These are phyloP conservation scores for Odocoileus hemionus DNA, from an alignment of 2,113 vertebrate species.

Conservation along the genomic window DNA sequence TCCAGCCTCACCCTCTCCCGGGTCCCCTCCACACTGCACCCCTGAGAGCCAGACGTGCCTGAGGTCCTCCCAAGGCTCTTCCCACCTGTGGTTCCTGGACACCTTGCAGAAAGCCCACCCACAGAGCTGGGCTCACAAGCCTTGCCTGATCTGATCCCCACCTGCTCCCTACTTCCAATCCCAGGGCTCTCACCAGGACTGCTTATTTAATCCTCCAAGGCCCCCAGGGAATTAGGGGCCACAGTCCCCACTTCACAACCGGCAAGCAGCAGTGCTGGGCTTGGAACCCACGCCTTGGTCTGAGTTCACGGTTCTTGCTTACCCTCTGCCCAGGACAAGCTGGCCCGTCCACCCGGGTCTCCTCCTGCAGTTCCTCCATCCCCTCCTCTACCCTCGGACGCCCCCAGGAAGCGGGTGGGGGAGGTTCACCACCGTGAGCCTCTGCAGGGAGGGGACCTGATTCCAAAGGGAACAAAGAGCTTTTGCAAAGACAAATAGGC, in stretches of 20 bases:
- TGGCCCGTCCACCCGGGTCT: rapidly evolving
- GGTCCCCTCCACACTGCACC: background rate
- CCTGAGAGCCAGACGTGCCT: background rate
- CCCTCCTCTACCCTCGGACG: background rate
- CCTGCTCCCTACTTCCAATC: background rate
- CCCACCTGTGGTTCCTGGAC: background rate
- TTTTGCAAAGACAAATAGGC: background rate
- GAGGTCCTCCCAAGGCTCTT: rapidly evolving
- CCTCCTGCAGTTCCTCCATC: background rate
- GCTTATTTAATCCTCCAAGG: background rate
- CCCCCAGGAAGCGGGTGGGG: rapidly evolving
- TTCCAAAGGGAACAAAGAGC: background rate
- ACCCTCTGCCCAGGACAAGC: background rate
- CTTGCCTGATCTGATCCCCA: background rate
- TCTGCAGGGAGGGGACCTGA: background rate
- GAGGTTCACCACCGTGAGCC: background rate
- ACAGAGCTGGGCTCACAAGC: background rate
- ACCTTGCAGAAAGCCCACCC: background rate
- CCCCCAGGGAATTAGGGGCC: background rate
- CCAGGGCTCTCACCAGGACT: background rate
- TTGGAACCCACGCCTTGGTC: background rate
- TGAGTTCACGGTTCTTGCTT: background rate
- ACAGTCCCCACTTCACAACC: background rate
- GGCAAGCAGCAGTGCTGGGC: background rate
- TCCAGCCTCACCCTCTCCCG: background rate